Conservation (phyloP, 2,113 vertebrate genomes). For the Bos indicus region DNA sequence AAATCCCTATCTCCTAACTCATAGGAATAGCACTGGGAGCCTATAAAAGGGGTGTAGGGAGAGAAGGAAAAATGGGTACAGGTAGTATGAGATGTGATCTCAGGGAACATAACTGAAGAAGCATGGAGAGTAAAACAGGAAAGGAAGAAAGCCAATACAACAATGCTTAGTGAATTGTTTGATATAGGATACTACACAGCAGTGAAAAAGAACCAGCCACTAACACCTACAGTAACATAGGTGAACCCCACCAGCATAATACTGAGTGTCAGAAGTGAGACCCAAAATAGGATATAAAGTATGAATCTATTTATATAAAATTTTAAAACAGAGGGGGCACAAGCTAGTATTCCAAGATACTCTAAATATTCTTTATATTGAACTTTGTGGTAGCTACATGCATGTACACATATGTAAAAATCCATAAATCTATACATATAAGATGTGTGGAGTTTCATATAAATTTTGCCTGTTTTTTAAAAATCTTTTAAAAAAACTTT, state of each 20-base stretch:
- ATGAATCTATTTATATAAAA: neutral
- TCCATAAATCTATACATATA: neutral
- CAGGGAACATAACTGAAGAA: neutral
- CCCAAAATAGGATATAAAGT: neutral
- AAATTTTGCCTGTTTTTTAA: neutral
- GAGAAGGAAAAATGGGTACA: neutral
- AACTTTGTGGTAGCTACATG: neutral
- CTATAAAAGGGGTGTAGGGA: neutral
- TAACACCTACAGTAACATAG: neutral
- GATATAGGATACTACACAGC: neutral
- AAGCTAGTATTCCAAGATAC: neutral
- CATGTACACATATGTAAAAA: neutral
- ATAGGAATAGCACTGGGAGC: neutral
- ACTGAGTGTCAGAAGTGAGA: neutral
- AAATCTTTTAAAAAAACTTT: neutral
- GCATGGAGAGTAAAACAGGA: neutral
- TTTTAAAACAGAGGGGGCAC: neutral
- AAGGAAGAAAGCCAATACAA: neutral
- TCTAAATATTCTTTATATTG: neutral
- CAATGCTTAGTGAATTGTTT: neutral
- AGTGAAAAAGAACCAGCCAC: neutral
- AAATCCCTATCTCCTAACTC: neutral
- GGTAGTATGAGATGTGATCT: neutral
- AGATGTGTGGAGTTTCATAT: neutral
- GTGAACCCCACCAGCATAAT: neutral